These are phyloP conservation scores for Chionodraco myersi DNA, from an alignment of 2,113 vertebrate species.

Conservation along the genomic window DNA sequence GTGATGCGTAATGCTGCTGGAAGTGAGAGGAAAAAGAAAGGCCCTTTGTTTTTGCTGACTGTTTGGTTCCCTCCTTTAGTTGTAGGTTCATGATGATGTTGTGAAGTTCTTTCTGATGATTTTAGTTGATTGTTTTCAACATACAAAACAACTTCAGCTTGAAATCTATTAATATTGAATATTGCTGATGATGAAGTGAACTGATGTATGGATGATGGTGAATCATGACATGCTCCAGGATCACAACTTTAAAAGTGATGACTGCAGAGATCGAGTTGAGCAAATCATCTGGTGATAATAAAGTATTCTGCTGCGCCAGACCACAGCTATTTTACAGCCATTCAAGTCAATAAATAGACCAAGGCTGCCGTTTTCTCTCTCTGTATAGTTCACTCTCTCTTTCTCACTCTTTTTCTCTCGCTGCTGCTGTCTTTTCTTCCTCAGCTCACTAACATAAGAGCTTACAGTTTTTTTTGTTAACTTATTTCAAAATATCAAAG, in stretches of 20 bases:
- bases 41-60: slow-evolving; percentile 58
- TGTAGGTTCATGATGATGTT: slow-evolving; percentile 8
- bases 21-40: slow-evolving; percentile 57
- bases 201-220: not conserved
- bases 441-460: slow-evolving; percentile 39
- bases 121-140: not conserved
- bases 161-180: not conserved
- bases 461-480: slow-evolving; percentile 52
- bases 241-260: slow-evolving; percentile 37
- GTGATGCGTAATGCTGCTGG: slow-evolving; percentile 64
- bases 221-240: slow-evolving; percentile 13
- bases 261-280: slow-evolving; percentile 35
- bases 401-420: not conserved
- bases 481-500: slow-evolving; percentile 68
- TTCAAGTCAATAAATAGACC: slow-evolving; percentile 67
- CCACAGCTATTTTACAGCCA: slow-evolving; percentile 67
- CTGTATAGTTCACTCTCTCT: not conserved
- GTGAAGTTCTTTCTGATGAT: not conserved
- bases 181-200: not conserved
- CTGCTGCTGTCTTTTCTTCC: slow-evolving; percentile 21
- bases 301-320: slow-evolving; percentile 57
- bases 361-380: slow-evolving; percentile 35
- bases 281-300: slow-evolving; percentile 68
- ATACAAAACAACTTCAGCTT: not conserved
- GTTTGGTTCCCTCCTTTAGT: not conserved